A percentile compares a stretch with the other conserved stretches of the same genome.
phyloP scores from a whole-genome alignment of 2,797 vertebrate species.

The Chlorospingus semifuscus region DNA sequence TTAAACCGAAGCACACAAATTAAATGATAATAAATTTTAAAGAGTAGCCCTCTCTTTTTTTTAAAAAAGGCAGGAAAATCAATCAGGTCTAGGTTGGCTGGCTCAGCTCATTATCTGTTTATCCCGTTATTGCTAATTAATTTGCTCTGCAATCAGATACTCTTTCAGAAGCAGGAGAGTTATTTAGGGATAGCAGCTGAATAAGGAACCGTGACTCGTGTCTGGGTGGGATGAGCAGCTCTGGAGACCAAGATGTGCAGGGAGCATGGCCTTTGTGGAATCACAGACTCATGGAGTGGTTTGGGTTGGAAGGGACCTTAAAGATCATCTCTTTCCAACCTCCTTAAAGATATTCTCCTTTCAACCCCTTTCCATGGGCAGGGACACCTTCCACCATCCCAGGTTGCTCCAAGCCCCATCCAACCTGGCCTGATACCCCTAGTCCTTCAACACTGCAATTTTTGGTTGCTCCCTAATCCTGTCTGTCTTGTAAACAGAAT shows the following conservation, averaged over 20 bases:
- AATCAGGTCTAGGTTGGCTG: neutral
- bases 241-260: neutral
- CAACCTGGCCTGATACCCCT: neutral
- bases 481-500: neutral
- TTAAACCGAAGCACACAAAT: neutral
- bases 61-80: neutral
- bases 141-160: neutral
- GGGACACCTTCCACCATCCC: neutral
- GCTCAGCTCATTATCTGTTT: neutral
- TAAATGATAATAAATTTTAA: neutral
- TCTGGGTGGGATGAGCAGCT: neutral
- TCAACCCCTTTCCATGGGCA: neutral
- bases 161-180: neutral
- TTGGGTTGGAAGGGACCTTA: neutral
- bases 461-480: neutral
- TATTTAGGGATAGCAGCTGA: neutral
- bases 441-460: neutral
- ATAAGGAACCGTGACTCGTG: accelerated
- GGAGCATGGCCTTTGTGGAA: accelerated
- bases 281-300: neutral
- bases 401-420: neutral
- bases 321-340: neutral
- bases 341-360: neutral
- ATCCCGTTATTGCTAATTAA: neutral
- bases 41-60: neutral